Conservation (phyloP, 2,888 invertebrate genomes). For the Galeopsomyia nigrocyanea region DNA sequence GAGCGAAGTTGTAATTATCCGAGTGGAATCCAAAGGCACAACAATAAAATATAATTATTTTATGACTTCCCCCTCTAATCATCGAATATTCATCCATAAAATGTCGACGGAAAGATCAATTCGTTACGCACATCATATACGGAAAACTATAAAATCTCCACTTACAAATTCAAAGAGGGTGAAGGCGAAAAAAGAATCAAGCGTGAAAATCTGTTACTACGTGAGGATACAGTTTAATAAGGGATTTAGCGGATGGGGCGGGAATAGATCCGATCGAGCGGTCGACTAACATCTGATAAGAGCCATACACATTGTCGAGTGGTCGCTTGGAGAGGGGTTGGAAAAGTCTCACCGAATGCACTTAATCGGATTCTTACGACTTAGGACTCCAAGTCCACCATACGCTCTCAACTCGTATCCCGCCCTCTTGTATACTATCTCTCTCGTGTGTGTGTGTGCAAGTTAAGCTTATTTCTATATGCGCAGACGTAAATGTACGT, state of each 20-base stretch:
- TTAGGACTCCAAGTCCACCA: constrained; percentile 10
- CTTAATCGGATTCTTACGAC: constrained; percentile 45
- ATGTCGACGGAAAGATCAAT: too few relatives aligned
- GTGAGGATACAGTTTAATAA: constrained; percentile 7
- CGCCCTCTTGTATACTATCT: too few relatives aligned
- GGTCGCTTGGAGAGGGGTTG: neutral
- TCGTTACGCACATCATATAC: too few relatives aligned
- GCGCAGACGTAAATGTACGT: neutral
- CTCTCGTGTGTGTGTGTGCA: too few relatives aligned
- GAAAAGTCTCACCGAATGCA: constrained; percentile 16
- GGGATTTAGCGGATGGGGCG: constrained; percentile 14
- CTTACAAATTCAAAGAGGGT: neutral
- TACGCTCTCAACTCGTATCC: constrained; percentile 4
- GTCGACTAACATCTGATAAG: constrained; percentile 35
- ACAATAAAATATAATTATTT: too few relatives aligned
- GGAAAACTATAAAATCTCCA: too few relatives aligned
- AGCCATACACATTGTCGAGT: constrained; percentile 13
- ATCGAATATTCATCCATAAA: too few relatives aligned
- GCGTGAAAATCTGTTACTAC: constrained; percentile 37
- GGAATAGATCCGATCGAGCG: constrained; percentile 21
- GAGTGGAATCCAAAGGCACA: too few relatives aligned
- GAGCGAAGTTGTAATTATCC: too few relatives aligned
- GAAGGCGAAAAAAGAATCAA: neutral
- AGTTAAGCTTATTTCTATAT: neutral
- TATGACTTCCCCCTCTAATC: too few relatives aligned